These are phyloP conservation scores for Merluccius polli DNA, from an alignment of 2,797 vertebrate species.

Conservation along the genomic window DNA sequence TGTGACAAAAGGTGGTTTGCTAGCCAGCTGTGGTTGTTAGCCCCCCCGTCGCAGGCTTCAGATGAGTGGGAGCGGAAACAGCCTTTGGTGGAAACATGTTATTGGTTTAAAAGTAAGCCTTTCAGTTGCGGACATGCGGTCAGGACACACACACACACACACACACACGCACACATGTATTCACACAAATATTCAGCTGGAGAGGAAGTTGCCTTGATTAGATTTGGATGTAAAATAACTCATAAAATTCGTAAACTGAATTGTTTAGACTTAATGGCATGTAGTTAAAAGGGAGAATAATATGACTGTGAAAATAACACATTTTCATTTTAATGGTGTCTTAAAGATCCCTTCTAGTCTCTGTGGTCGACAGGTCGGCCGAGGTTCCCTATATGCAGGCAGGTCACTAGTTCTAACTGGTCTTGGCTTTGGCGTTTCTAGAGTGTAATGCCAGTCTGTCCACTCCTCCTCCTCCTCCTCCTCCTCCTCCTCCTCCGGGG, in stretches of 20 bases:
- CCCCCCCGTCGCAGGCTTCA: background rate
- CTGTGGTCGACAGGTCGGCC: background rate
- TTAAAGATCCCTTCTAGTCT: background rate
- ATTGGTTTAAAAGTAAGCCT: background rate
- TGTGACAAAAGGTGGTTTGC: background rate
- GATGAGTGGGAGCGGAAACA: background rate
- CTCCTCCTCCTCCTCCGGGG: background rate
- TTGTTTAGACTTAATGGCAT: background rate
- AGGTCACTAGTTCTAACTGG: background rate
- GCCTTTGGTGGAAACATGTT: background rate
- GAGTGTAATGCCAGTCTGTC: background rate
- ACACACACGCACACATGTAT: background rate
- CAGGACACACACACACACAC: background rate
- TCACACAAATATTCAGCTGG: background rate
- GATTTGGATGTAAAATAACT: constrained; percentile 1
- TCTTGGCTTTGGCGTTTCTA: background rate
- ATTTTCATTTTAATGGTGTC: background rate
- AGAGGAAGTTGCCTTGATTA: background rate
- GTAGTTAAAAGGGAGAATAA: background rate
- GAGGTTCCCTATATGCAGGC: background rate
- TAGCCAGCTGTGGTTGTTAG: background rate
- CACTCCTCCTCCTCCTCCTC: background rate
- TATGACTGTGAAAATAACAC: background rate
- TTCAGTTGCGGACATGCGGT: background rate
- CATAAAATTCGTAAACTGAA: background rate